Evolutionary conservation across 2,797 vertebrate species (phyloP).

Genomic region (Synaphobranchus kaupii): DNA sequence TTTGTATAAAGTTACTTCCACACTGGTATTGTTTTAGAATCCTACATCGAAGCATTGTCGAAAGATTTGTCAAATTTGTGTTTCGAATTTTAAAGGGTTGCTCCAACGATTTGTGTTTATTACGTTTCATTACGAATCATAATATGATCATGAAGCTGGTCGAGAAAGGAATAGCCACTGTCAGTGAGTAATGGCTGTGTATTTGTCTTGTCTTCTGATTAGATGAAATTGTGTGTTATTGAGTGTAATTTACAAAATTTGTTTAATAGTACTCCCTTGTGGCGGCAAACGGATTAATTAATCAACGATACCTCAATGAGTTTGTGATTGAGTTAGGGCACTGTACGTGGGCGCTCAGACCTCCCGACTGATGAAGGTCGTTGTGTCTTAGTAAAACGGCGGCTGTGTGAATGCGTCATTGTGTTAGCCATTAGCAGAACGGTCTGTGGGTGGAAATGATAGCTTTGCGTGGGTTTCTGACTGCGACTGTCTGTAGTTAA

Average conservation of each 20-base stretch:
- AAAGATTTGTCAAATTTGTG: not conserved
- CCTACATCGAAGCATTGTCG: not conserved
- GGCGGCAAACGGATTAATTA: not conserved
- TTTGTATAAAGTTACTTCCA: too few relatives aligned
- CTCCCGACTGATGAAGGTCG: not conserved
- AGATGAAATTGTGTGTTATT: too few relatives aligned
- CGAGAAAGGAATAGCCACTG: not conserved
- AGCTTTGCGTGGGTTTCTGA: not conserved
- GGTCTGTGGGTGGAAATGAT: not conserved
- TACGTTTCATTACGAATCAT: not conserved
- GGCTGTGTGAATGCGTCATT: not conserved
- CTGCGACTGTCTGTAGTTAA: not conserved
- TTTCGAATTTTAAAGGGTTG: not conserved
- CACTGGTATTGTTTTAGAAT: too few relatives aligned
- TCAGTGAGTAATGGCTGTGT: not conserved
- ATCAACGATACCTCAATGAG: not conserved
- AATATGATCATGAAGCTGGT: not conserved
- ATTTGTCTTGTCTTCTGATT: conserved; percentile 4
- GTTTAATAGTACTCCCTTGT: not conserved
- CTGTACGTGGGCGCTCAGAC: not conserved
- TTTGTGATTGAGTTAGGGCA: not conserved
- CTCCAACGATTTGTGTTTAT: not conserved
- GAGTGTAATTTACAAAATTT: conserved; percentile 4
- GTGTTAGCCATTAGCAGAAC: not conserved
- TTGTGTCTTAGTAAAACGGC: not conserved